These are phyloP conservation scores for Microplitis demolitor DNA, from an alignment of 1,140 invertebrate genomes.

Conservation along the genomic window DNA sequence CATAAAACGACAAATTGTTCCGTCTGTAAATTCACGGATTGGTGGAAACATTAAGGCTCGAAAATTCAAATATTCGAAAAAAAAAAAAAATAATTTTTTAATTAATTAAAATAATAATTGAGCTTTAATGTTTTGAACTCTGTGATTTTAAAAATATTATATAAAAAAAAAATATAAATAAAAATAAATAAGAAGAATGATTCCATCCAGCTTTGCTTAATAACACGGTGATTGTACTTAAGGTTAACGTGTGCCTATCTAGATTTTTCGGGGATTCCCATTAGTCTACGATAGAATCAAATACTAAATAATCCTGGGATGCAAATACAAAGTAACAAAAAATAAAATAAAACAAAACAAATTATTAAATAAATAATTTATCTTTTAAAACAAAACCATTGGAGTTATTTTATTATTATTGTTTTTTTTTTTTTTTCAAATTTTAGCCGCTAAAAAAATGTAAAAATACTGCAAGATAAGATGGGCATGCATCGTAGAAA, in stretches of 20 bases:
- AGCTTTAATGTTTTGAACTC: slow-evolving; percentile 13
- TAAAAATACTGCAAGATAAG: not conserved
- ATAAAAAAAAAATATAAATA: slow-evolving; percentile 29
- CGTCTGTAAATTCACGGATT: slow-evolving; percentile 14
- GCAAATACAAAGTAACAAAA: not conserved
- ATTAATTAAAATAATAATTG: slow-evolving; percentile 2
- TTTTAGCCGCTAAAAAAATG: not conserved
- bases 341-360: not conserved
- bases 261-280: slow-evolving; percentile 34
- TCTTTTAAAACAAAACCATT: not conserved
- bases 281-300: not conserved
- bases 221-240: slow-evolving; percentile 55
- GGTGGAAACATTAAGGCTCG: slow-evolving; percentile 19
- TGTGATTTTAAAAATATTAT: slow-evolving; percentile 16
- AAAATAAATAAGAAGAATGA: slow-evolving; percentile 45
- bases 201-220: slow-evolving; percentile 59
- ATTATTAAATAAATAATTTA: not conserved
- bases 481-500: no score
- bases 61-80: not conserved
- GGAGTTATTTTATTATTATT: no score
- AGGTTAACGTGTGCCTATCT: slow-evolving; percentile 52
- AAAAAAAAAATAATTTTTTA: slow-evolving; percentile 1
- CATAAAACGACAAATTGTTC: slow-evolving; percentile 11
- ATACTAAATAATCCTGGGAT: not conserved
- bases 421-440: no score